Conservation (phyloP, 2,888 invertebrate genomes). For the Lepidonotus clava region DNA sequence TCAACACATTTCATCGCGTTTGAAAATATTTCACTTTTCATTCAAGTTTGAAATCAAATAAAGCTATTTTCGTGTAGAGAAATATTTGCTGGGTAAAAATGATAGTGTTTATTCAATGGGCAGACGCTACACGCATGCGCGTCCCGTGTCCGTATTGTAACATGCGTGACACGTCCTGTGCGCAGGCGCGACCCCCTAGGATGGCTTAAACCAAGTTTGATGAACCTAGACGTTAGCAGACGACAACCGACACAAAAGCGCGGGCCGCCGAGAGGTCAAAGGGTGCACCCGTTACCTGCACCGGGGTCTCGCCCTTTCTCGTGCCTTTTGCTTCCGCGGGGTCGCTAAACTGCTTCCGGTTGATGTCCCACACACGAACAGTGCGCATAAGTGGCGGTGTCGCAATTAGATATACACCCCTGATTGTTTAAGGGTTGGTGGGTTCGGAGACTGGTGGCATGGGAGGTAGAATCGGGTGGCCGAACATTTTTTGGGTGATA, state of each 20-base stretch:
- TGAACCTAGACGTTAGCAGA: background rate
- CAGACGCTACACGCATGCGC: too few relatives aligned
- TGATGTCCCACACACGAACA: constrained; percentile 18
- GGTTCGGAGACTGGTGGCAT: background rate
- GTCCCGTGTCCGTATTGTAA: too few relatives aligned
- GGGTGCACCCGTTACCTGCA: constrained; percentile 16
- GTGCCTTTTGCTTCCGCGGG: background rate
- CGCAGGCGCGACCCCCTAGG: too few relatives aligned
- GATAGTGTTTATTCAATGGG: too few relatives aligned
- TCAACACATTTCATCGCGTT: too few relatives aligned
- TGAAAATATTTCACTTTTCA: too few relatives aligned
- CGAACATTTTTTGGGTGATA: too few relatives aligned
- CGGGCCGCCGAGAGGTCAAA: background rate
- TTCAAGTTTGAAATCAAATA: too few relatives aligned
- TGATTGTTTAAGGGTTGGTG: background rate
- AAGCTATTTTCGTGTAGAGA: too few relatives aligned
- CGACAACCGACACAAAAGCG: background rate
- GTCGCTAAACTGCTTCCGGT: background rate
- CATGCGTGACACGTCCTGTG: too few relatives aligned
- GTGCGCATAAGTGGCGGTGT: constrained; percentile 13
- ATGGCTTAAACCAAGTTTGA: background rate
- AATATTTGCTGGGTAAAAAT: too few relatives aligned
- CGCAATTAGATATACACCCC: constrained; percentile 2
- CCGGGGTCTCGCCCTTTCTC: background rate
- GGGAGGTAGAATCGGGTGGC: too few relatives aligned